Evolutionary conservation across 2,888 invertebrate genomes (phyloP).

Genomic region (Mechanitis mazaeus): DNA sequence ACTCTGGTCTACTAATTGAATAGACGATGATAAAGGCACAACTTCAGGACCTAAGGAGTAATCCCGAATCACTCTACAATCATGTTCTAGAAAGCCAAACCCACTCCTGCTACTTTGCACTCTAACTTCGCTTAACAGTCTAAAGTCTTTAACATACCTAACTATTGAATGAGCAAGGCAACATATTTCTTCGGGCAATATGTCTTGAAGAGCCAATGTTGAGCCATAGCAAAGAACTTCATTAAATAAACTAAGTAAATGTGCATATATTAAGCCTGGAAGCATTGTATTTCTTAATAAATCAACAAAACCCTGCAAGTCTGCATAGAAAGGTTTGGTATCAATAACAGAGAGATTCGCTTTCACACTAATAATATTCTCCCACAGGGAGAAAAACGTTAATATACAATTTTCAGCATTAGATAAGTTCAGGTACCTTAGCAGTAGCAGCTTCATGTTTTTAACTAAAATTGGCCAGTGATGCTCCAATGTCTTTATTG

Average conservation of each 20-base stretch:
- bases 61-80: slow-evolving; percentile 57
- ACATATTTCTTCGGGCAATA: slow-evolving; percentile 92
- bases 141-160: slow-evolving; percentile 89
- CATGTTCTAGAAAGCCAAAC: slow-evolving; percentile 67
- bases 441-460: slow-evolving; percentile 78
- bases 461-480: slow-evolving; percentile 90
- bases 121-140: slow-evolving; percentile 79
- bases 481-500: slow-evolving; percentile 88
- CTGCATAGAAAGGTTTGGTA: slow-evolving; percentile 91
- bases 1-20: slow-evolving; percentile 66
- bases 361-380: slow-evolving; percentile 92
- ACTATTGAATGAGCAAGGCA: slow-evolving; percentile 90
- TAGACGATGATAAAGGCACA: slow-evolving; percentile 53
- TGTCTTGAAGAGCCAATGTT: slow-evolving; percentile 91
- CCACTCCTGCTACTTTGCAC: slow-evolving; percentile 63
- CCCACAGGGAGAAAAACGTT: slow-evolving; percentile 91
- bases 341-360: slow-evolving; percentile 93
- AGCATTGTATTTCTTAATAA: slow-evolving; percentile 81
- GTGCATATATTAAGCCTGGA: slow-evolving; percentile 90
- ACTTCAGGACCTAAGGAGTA: slow-evolving; percentile 60
- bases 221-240: slow-evolving; percentile 95
- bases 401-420: slow-evolving; percentile 83
- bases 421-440: slow-evolving; percentile 75
- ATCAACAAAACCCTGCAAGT: slow-evolving; percentile 87
- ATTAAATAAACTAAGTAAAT: slow-evolving; percentile 89